Conservation (phyloP, 2,113 vertebrate species). For the Myotis brandtii region DNA sequence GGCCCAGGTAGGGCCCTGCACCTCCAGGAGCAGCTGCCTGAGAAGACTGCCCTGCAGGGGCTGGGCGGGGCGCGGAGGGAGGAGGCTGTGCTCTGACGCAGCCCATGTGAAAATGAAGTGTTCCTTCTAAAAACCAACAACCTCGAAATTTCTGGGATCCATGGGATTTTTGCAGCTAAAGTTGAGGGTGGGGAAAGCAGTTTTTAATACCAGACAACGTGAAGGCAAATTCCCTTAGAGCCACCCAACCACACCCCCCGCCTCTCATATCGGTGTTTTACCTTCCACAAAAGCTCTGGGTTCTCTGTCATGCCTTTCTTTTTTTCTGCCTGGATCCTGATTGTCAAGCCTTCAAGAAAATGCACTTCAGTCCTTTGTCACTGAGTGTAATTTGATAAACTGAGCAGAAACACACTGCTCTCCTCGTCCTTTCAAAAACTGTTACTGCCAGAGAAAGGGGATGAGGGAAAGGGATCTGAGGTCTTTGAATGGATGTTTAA, state of each 20-base stretch:
- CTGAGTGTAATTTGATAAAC: slow-evolving; percentile 90
- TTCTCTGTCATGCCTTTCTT: slow-evolving; percentile 86
- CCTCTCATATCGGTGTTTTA: slow-evolving; percentile 71
- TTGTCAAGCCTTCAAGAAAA: slow-evolving; percentile 88
- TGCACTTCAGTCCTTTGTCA: slow-evolving; percentile 89
- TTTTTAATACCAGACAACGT: slow-evolving; percentile 48
- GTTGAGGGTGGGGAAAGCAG: neutral
- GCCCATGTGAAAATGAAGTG: slow-evolving; percentile 30
- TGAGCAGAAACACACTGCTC: slow-evolving; percentile 85
- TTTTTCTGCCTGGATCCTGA: slow-evolving; percentile 87
- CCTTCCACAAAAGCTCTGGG: slow-evolving; percentile 85
- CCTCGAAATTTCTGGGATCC: slow-evolving; percentile 44
- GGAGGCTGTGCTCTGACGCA: neutral
- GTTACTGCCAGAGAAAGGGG: slow-evolving; percentile 76
- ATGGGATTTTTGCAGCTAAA: slow-evolving; percentile 9
- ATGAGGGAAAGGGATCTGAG: slow-evolving; percentile 57
- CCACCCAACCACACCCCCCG: slow-evolving; percentile 58
- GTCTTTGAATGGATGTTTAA: slow-evolving; percentile 71
- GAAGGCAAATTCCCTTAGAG: slow-evolving; percentile 33
- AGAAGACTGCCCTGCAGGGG: neutral
- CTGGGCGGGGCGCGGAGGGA: neutral
- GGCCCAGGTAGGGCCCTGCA: neutral
- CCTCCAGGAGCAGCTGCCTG: neutral
- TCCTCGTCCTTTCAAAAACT: slow-evolving; percentile 84
- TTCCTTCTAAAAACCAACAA: slow-evolving; percentile 53